Evolutionary conservation across 1,140 invertebrate genomes (phyloP).

Genomic region (Drosophila kanapiae): DNA sequence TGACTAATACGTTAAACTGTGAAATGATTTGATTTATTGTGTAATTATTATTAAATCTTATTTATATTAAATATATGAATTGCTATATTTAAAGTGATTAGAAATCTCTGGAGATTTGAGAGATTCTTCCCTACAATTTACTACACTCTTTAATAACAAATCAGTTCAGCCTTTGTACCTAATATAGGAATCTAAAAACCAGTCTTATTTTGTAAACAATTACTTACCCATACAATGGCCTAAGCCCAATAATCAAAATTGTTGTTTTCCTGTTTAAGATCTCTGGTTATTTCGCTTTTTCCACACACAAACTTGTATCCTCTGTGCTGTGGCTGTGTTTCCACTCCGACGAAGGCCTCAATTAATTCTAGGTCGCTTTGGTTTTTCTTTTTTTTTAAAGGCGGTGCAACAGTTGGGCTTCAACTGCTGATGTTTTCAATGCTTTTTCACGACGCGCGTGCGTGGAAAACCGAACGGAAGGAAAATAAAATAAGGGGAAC

Average conservation of each 20-base stretch:
- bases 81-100: too few relatives aligned
- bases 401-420: conserved; percentile 41
- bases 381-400: not conserved
- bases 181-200: too few relatives aligned
- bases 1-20: not conserved
- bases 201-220: not conserved
- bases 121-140: too few relatives aligned
- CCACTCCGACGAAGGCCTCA: conserved; percentile 22
- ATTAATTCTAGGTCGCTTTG: not conserved
- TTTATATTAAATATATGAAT: too few relatives aligned
- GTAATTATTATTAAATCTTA: too few relatives aligned
- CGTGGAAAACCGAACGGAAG: conserved; percentile 61
- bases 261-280: conserved; percentile 50
- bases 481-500: conserved; percentile 76
- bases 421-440: conserved; percentile 46
- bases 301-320: conserved; percentile 31
- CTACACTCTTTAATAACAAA: too few relatives aligned
- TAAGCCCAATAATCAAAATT: conserved; percentile 83
- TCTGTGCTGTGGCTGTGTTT: conserved; percentile 5
- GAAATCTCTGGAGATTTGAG: too few relatives aligned
- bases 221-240: conserved; percentile 85
- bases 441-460: conserved; percentile 28
- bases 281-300: conserved; percentile 39
- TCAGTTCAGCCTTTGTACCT: too few relatives aligned
- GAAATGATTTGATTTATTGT: not conserved